A percentile compares a stretch with the other conserved stretches of the same genome.
Evolutionary conservation across 2,888 invertebrate genomes (phyloP).

Genomic region (Eristalis pertinax): DNA sequence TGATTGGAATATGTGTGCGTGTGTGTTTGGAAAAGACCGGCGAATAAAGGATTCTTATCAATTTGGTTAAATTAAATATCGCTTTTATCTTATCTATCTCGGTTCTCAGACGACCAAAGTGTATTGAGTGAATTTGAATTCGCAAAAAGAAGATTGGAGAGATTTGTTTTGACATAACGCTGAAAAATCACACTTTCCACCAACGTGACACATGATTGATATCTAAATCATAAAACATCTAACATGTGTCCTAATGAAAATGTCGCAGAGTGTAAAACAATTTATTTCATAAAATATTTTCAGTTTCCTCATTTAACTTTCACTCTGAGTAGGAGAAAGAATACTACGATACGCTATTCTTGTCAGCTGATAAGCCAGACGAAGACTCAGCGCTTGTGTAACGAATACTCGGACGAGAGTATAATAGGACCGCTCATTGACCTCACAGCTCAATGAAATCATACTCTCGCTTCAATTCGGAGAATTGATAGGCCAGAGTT

Average conservation of each 20-base stretch:
- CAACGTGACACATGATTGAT: not conserved
- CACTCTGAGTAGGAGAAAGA: not conserved
- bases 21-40: constrained; percentile 40
- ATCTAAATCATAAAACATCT: no score
- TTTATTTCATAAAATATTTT: constrained; percentile 7
- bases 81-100: constrained; percentile 45
- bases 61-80: constrained; percentile 50
- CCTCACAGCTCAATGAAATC: constrained; percentile 11
- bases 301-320: constrained; percentile 19
- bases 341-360: constrained; percentile 2
- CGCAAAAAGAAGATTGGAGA: not conserved
- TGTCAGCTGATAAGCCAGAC: constrained; percentile 32
- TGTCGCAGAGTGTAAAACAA: constrained; percentile 18
- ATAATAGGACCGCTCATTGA: constrained; percentile 23
- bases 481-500: not conserved
- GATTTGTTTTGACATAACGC: not conserved
- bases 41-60: constrained; percentile 54
- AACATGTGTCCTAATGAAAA: constrained; percentile 1
- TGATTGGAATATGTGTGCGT: not conserved
- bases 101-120: constrained; percentile 17
- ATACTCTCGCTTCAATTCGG: not conserved
- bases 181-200: not conserved
- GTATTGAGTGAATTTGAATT: constrained; percentile 13
- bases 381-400: not conserved
- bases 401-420: not conserved